A percentile compares a stretch with the other conserved stretches of the same genome.
Evolutionary conservation across 2,797 vertebrate genomes (phyloP).

Genomic region (Hyperoplus lanceolatus): DNA sequence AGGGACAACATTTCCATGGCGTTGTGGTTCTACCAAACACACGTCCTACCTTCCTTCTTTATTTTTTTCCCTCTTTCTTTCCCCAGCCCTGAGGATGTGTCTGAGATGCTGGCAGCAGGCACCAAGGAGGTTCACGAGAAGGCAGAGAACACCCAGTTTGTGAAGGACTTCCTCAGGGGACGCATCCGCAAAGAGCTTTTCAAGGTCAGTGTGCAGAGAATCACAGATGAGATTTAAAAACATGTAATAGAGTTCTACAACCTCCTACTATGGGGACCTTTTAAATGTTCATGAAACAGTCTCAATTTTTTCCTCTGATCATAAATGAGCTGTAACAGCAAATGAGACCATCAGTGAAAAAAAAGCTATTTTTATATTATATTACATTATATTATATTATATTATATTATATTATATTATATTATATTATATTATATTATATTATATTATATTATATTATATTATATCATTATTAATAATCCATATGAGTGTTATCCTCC

Average conservation of each 20-base stretch:
- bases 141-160: conserved; percentile 95
- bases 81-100: conserved; percentile 91
- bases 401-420: no score
- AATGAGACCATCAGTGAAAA: no score
- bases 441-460: no score
- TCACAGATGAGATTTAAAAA: neutral
- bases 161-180: conserved; percentile 96
- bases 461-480: no score
- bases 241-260: neutral
- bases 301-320: no score
- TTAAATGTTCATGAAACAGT: no score
- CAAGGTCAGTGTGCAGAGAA: conserved; percentile 85
- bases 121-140: conserved; percentile 95
- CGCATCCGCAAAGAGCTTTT: conserved; percentile 94
- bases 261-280: no score
- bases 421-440: no score
- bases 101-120: conserved; percentile 94
- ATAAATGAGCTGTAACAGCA: no score
- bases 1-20: neutral
- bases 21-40: neutral
- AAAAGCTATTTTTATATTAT: no score
- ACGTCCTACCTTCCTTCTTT: neutral
- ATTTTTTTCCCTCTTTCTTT: neutral
- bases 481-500: no score
- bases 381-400: no score